Percentiles rank a stretch among this genome's conserved stretches.
Evolutionary conservation across 2,113 vertebrate species (phyloP).

Genomic region (Ceyx margarethae): DNA sequence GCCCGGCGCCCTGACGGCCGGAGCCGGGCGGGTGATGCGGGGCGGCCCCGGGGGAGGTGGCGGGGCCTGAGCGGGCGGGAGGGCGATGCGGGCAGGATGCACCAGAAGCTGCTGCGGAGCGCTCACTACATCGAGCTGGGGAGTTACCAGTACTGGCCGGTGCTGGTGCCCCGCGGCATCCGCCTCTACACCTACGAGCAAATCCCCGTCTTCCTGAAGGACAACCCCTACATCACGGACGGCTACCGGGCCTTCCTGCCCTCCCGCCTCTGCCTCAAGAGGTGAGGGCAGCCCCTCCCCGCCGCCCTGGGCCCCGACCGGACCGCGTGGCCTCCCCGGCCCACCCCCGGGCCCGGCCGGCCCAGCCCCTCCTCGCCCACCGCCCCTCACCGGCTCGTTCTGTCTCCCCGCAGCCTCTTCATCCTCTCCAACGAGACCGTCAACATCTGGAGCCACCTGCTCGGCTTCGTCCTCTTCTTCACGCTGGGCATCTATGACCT

Average conservation of each 20-base stretch:
- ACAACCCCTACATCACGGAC: constrained; percentile 95
- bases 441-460: constrained; percentile 94
- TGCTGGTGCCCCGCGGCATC: constrained; percentile 90
- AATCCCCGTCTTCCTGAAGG: constrained; percentile 85
- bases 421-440: constrained; percentile 93
- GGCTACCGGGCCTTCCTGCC: constrained; percentile 95
- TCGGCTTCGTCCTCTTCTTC: constrained; percentile 94
- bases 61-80: neutral
- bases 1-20: neutral
- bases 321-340: no score
- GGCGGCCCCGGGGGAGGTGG: neutral
- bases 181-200: constrained; percentile 93
- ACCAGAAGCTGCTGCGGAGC: constrained; percentile 88
- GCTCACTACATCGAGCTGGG: constrained; percentile 92
- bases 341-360: no score
- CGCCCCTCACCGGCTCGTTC: neutral
- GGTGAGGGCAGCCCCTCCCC: constrained; percentile 67
- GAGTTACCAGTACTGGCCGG: constrained; percentile 94
- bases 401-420: constrained; percentile 80
- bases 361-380: neutral
- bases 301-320: no score
- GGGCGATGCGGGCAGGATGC: constrained; percentile 73
- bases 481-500: constrained; percentile 88
- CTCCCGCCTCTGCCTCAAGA: constrained; percentile 90
- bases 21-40: neutral